These are phyloP conservation scores for Agapornis canus DNA, from an alignment of 2,797 vertebrate species.

Conservation along the genomic window DNA sequence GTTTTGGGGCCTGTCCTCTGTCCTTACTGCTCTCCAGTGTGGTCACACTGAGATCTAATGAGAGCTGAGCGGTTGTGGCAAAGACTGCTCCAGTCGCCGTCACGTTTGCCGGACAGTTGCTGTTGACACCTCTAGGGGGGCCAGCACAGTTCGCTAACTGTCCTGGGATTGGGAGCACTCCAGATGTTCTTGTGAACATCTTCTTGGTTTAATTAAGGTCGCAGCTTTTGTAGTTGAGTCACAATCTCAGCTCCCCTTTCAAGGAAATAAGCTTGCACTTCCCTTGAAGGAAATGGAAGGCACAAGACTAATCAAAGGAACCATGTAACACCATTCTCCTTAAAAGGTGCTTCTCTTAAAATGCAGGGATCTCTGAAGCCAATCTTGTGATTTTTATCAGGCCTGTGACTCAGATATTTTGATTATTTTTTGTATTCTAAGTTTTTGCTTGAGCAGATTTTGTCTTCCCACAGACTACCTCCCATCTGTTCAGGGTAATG, in stretches of 20 bases:
- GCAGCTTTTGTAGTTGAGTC: background rate
- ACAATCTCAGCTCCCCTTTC: background rate
- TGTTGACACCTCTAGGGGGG: background rate
- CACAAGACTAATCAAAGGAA: background rate
- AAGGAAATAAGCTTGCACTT: background rate
- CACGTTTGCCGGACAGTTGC: background rate
- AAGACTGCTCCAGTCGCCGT: background rate
- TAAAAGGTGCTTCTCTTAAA: background rate
- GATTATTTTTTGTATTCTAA: background rate
- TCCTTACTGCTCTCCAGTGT: background rate
- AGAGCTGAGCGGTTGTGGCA: background rate
- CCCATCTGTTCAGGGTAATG: constrained; percentile 63
- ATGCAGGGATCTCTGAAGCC: background rate
- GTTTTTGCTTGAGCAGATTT: constrained; percentile 47
- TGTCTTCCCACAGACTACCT: constrained; percentile 51
- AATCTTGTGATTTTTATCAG: constrained; percentile 46
- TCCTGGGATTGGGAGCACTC: background rate
- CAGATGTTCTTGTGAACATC: background rate
- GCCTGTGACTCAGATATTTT: constrained; percentile 40
- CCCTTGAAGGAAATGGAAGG: background rate
- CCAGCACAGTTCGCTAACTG: background rate
- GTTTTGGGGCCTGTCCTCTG: background rate
- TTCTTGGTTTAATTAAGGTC: background rate
- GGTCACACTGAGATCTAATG: background rate
- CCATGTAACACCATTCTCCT: fast-evolving